Percentiles rank a stretch among this genome's conserved stretches.
phyloP scores from a whole-genome alignment of 1,140 invertebrate species.

The Sycobia sp. region DNA sequence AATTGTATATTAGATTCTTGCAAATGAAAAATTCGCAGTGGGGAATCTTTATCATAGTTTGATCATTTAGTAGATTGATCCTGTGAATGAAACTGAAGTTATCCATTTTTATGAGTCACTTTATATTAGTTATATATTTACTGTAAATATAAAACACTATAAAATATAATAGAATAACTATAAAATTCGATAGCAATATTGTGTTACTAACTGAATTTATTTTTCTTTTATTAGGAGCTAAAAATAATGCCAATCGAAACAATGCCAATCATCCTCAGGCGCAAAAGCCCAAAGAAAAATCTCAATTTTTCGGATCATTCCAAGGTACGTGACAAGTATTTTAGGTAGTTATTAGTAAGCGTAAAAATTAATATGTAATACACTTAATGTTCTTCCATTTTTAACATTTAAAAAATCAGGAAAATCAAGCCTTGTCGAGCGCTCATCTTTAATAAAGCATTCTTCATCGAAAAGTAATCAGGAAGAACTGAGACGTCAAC shows the following conservation, averaged over 20 bases:
- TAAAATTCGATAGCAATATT: too few species aligned
- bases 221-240: conserved; percentile 48
- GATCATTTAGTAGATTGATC: too few species aligned
- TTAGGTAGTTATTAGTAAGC: background rate
- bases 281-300: conserved; percentile 65
- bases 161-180: too few species aligned
- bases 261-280: conserved; percentile 44
- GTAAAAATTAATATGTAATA: too few species aligned
- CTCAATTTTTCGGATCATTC: conserved; percentile 76
- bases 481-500: conserved; percentile 70
- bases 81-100: too few species aligned
- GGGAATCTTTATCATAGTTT: too few species aligned
- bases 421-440: conserved; percentile 82
- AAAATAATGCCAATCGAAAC: conserved; percentile 56
- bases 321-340: conserved; percentile 59
- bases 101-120: too few species aligned
- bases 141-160: too few species aligned
- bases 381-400: background rate
- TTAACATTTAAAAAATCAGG: conserved; percentile 2
- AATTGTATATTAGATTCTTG: too few species aligned
- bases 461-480: conserved; percentile 67
- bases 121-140: too few species aligned
- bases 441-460: conserved; percentile 89
- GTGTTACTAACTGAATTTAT: too few species aligned
- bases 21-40: too few species aligned